These are phyloP conservation scores for Siniperca chuatsi DNA, from an alignment of 2,113 vertebrate genomes.

Conservation along the genomic window DNA sequence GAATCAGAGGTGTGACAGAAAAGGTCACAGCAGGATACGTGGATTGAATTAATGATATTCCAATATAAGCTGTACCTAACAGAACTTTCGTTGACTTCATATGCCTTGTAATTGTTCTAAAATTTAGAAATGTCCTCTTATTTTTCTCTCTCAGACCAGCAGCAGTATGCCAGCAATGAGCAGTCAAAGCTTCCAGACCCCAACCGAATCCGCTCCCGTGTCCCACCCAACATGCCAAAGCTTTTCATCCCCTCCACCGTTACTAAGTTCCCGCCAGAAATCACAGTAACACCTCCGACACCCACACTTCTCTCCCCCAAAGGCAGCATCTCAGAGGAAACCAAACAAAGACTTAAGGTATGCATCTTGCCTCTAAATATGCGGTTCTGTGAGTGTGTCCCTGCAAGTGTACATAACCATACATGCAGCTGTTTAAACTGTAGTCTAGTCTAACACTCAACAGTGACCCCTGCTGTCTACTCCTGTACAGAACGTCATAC, in stretches of 20 bases:
- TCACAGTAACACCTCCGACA: constrained; percentile 98
- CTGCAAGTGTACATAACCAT: not conserved
- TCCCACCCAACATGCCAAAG: constrained; percentile 96
- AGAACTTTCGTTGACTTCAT: not conserved
- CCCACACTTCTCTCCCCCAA: constrained; percentile 98
- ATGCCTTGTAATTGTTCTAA: not conserved
- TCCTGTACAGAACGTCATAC: constrained; percentile 92
- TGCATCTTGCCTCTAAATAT: not conserved
- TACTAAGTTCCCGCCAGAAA: constrained; percentile 97
- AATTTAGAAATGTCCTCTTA: not conserved
- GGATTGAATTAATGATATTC: not conserved
- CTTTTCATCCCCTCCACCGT: constrained; percentile 94
- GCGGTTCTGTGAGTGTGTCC: not conserved
- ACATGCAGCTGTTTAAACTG: too few species aligned
- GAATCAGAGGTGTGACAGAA: not conserved
- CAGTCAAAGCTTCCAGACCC: constrained; percentile 86
- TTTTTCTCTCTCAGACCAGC: constrained; percentile 71
- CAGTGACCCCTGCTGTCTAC: constrained; percentile 56
- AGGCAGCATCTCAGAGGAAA: constrained; percentile 99
- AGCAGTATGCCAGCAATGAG: constrained; percentile 81
- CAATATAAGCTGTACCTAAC: not conserved
- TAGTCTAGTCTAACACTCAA: constrained; percentile 17
- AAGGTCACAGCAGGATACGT: not conserved
- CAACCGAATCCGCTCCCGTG: constrained; percentile 88
- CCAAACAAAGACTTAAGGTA: constrained; percentile 98